Evolutionary conservation across 1,140 invertebrate species (phyloP).

Genomic region (Leucophenga varia): DNA sequence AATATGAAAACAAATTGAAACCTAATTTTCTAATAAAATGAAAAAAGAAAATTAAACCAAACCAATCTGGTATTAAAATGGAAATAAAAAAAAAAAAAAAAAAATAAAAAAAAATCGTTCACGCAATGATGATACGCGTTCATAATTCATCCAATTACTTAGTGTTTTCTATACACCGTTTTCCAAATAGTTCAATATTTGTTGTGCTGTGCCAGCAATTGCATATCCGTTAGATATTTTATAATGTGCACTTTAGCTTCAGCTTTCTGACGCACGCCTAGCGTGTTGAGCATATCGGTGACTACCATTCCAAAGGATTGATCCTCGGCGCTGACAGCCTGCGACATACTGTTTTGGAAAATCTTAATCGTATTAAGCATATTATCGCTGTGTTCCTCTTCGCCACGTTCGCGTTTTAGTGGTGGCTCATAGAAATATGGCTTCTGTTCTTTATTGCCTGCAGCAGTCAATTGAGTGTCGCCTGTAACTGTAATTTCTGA

Average conservation of each 20-base stretch:
- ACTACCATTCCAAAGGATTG: constrained; percentile 53
- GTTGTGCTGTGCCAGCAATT: constrained; percentile 51
- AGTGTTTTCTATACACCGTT: no score
- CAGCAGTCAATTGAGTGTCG: constrained; percentile 42
- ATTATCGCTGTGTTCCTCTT: constrained; percentile 50
- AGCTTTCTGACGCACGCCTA: constrained; percentile 50
- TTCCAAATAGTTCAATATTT: no score
- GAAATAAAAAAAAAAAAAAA: no score
- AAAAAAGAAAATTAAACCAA: no score
- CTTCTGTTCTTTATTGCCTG: constrained; percentile 48
- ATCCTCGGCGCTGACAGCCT: constrained; percentile 49
- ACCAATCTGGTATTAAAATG: no score
- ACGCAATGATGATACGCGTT: no score
- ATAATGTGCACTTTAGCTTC: constrained; percentile 53
- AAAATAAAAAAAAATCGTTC: no score
- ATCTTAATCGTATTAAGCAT: constrained; percentile 52
- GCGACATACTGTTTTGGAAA: constrained; percentile 51
- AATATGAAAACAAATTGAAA: no score
- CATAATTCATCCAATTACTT: no score
- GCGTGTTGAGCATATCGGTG: constrained; percentile 52
- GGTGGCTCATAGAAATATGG: constrained; percentile 52
- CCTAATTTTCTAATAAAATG: no score
- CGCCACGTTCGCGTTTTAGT: constrained; percentile 44
- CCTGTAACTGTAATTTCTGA: constrained; percentile 49
- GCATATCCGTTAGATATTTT: constrained; percentile 54